Conservation (phyloP, 1,140 invertebrate genomes). For the Rhagoletis zephyria region DNA sequence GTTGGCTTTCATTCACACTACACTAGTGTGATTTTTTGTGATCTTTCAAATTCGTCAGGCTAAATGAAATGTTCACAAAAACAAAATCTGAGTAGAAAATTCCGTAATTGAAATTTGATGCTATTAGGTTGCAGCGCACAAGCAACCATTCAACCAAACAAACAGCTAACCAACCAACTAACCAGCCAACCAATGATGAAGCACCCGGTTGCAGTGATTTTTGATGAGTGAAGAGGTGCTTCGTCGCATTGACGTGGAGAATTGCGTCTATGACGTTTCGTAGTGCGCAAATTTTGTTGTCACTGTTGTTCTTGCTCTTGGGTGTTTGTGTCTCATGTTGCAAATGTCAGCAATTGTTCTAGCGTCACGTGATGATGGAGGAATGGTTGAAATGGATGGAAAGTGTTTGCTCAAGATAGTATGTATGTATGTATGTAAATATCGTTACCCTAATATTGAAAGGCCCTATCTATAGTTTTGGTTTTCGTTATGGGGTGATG, state of each 20-base stretch:
- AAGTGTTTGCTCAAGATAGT: not conserved
- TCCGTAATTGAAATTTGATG: slow-evolving; percentile 72
- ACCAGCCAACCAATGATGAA: slow-evolving; percentile 30
- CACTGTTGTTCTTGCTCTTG: not conserved
- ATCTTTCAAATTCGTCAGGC: slow-evolving; percentile 27
- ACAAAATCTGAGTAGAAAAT: slow-evolving; percentile 56
- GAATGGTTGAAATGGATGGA: not conserved
- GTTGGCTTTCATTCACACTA: slow-evolving; percentile 23
- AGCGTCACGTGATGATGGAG: slow-evolving; percentile 35
- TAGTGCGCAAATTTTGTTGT: not conserved
- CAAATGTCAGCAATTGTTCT: slow-evolving; percentile 49
- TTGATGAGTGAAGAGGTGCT: slow-evolving; percentile 1
- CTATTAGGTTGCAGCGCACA: slow-evolving; percentile 64
- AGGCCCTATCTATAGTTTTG: no score
- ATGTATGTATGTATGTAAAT: no score
- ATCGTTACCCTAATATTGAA: no score
- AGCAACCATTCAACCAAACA: not conserved
- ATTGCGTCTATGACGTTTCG: not conserved
- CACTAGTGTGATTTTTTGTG: slow-evolving; percentile 54
- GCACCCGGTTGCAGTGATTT: not conserved
- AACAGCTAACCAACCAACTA: not conserved
- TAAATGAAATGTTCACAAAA: slow-evolving; percentile 20
- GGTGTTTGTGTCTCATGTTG: slow-evolving; percentile 27
- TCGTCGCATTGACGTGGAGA: not conserved
- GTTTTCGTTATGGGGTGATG: no score